These are phyloP conservation scores for Echinarachnius parma DNA, from an alignment of 53 echinoderm and acorn worm genomes.

Conservation along the genomic window DNA sequence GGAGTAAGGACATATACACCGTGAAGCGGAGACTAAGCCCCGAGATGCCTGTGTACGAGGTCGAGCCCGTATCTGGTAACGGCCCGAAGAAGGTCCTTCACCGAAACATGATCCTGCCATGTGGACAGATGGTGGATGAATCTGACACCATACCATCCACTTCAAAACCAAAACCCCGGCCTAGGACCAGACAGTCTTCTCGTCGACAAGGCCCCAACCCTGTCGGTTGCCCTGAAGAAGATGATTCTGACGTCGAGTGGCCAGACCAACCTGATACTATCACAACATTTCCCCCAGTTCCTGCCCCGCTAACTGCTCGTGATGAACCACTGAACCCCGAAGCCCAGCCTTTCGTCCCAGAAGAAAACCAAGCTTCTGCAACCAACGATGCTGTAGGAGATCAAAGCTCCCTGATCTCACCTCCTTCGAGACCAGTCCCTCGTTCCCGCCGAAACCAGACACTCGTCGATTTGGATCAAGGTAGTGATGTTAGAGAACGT, in stretches of 20 bases:
- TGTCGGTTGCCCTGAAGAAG: neutral
- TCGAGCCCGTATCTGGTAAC: constrained; percentile 44
- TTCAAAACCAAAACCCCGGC: neutral
- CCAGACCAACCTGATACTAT: neutral
- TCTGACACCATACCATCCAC: neutral
- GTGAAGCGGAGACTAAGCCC: constrained; percentile 11
- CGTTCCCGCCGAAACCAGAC: too few species aligned
- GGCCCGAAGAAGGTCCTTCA: constrained; percentile 44
- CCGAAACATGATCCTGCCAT: constrained; percentile 58
- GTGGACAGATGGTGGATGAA: constrained; percentile 21
- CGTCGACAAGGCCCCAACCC: neutral
- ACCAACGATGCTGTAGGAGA: too few species aligned
- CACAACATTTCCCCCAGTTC: neutral
- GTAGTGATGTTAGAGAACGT: too few species aligned
- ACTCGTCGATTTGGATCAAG: too few species aligned
- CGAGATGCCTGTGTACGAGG: constrained; percentile 50
- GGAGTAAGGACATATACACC: constrained; percentile 17
- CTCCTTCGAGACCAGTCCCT: too few species aligned
- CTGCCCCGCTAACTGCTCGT: neutral
- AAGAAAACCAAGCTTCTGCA: too few species aligned
- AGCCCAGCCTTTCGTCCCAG: neutral
- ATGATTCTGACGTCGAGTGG: neutral
- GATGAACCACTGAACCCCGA: neutral
- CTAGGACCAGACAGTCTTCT: neutral
- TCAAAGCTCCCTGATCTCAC: too few species aligned